Conservation (phyloP, 2,113 vertebrate genomes). For the Prietella phreatophila region DNA sequence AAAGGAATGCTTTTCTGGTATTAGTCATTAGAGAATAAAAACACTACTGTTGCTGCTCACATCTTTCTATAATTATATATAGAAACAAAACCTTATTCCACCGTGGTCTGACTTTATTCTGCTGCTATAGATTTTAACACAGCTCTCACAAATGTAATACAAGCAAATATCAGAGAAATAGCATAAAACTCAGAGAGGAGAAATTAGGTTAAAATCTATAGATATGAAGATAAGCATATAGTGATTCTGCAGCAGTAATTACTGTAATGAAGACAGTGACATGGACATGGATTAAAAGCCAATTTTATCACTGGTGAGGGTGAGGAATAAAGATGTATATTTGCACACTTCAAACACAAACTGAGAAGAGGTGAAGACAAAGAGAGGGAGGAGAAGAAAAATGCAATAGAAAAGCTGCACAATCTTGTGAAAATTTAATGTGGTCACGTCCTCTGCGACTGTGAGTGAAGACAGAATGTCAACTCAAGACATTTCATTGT, state of each 20-base stretch:
- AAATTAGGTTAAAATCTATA: conserved; percentile 37
- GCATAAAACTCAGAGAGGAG: neutral
- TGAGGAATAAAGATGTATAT: conserved; percentile 53
- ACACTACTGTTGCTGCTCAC: neutral
- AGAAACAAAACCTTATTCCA: neutral
- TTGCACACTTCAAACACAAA: conserved; percentile 46
- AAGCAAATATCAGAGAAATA: neutral
- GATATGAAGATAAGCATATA: conserved; percentile 45
- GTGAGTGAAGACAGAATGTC: conserved; percentile 11
- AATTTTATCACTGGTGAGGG: conserved; percentile 42
- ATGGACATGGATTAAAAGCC: conserved; percentile 32
- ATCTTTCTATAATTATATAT: neutral
- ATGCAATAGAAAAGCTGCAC: conserved; percentile 30
- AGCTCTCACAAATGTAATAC: neutral
- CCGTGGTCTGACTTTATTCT: conserved; percentile 4
- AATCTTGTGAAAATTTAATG: conserved; percentile 50
- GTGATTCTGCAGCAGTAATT: conserved; percentile 41
- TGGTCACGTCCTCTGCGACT: neutral
- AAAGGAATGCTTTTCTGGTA: neutral
- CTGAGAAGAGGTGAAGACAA: conserved; percentile 17
- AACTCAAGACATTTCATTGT: conserved; percentile 35
- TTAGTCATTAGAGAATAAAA: neutral
- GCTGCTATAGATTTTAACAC: neutral
- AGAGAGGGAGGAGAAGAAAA: neutral
- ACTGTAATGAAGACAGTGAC: conserved; percentile 31